phyloP scores from a whole-genome alignment of 2,888 invertebrate genomes.

The Thecophora atra region DNA sequence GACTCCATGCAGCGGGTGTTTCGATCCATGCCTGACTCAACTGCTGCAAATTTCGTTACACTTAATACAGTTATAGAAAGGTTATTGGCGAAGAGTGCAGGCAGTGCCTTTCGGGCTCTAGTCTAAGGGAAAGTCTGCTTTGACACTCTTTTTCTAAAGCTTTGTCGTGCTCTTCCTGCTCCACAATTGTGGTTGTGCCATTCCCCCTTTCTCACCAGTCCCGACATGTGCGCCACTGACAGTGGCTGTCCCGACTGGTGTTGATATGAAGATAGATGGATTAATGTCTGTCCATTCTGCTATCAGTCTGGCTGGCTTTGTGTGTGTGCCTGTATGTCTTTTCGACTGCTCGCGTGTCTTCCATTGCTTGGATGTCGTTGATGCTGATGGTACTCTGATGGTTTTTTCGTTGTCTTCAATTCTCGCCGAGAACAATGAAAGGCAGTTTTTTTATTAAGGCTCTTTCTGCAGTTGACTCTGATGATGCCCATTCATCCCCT shows the following conservation, averaged over 20 bases:
- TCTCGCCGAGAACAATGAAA: constrained; percentile 14
- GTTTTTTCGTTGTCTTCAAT: background rate
- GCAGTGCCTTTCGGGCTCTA: background rate
- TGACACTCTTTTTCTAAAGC: background rate
- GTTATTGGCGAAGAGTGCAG: constrained; percentile 22
- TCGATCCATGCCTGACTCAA: constrained; percentile 30
- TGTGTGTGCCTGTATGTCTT: constrained; percentile 1
- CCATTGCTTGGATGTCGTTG: background rate
- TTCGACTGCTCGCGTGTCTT: background rate
- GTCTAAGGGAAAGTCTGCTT: too few species aligned
- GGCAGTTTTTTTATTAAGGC: background rate
- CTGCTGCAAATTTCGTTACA: constrained; percentile 43
- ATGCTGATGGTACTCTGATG: background rate
- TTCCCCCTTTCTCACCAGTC: background rate
- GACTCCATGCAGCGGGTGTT: constrained; percentile 20
- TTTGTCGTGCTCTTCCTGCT: background rate
- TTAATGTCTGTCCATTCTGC: constrained; percentile 19
- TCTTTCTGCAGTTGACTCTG: constrained; percentile 22
- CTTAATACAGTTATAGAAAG: constrained; percentile 43
- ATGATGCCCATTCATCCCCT: background rate
- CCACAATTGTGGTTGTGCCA: background rate
- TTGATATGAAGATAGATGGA: constrained; percentile 37
- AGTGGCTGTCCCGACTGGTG: constrained; percentile 17
- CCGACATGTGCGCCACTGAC: background rate
- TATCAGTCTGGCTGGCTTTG: constrained; percentile 2